Conservation (phyloP, 1,140 invertebrate species). For the Chlorops oryzae region DNA sequence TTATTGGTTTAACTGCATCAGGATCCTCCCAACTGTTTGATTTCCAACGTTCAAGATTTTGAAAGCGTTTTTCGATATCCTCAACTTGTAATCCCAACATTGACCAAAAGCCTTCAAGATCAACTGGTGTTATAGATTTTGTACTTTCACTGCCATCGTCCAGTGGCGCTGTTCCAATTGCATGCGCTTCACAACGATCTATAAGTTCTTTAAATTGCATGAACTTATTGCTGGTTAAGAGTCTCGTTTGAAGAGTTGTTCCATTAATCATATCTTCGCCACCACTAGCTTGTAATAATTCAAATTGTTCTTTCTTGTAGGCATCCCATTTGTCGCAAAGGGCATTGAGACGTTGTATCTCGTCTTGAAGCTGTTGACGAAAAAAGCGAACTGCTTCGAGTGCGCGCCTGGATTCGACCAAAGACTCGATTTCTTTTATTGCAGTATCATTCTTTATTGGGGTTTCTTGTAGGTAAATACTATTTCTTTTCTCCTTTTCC, state of each 20-base stretch:
- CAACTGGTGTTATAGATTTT: slow-evolving; percentile 55
- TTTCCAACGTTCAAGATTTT: slow-evolving; percentile 49
- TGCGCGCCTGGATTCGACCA: no score
- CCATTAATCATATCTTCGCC: slow-evolving; percentile 57
- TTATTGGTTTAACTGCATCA: slow-evolving; percentile 23
- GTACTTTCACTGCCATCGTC: slow-evolving; percentile 49
- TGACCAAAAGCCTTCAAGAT: slow-evolving; percentile 74
- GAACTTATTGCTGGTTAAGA: slow-evolving; percentile 63
- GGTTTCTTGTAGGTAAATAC: slow-evolving; percentile 37
- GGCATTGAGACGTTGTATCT: slow-evolving; percentile 48
- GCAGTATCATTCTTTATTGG: no score
- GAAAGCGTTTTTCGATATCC: slow-evolving; percentile 54
- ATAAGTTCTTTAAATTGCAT: slow-evolving; percentile 61
- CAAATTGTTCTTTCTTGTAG: slow-evolving; percentile 32
- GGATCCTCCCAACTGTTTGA: slow-evolving; percentile 53
- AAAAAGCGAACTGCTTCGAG: slow-evolving; percentile 54
- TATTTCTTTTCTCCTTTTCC: slow-evolving; percentile 46
- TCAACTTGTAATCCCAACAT: slow-evolving; percentile 62
- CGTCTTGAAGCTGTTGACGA: slow-evolving; percentile 48
- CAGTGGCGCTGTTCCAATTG: slow-evolving; percentile 11
- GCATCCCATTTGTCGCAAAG: slow-evolving; percentile 50
- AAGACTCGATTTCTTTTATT: no score
- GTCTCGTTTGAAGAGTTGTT: slow-evolving; percentile 60
- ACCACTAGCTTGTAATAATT: slow-evolving; percentile 23
- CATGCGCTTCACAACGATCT: slow-evolving; percentile 54